A percentile compares a stretch with the other conserved stretches of the same genome.
Evolutionary conservation across 2,113 vertebrate genomes (phyloP).

Genomic region (Oophaga pumilio): DNA sequence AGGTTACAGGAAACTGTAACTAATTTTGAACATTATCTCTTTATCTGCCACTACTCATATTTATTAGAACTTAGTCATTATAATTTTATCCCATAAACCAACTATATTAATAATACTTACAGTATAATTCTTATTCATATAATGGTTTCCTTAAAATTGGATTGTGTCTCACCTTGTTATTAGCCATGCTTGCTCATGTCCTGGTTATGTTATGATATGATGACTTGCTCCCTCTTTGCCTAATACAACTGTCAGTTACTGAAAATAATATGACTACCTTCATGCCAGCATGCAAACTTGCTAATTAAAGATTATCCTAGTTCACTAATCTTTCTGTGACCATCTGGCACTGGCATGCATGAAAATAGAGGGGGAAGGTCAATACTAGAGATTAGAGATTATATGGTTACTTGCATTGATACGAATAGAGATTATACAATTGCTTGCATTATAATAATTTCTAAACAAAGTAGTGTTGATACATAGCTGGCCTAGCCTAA

Average conservation of each 20-base stretch:
- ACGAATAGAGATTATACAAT: no score
- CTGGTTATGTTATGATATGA: not conserved
- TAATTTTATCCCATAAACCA: no score
- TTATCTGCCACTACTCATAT: no score
- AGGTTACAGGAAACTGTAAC: not conserved
- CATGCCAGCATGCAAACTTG: conserved; percentile 17
- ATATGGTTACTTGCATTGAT: no score
- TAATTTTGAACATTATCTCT: not conserved
- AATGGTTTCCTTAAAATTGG: not conserved
- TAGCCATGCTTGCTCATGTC: conserved; percentile 8
- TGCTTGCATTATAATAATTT: no score
- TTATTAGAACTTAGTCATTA: no score
- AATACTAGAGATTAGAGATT: no score
- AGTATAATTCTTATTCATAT: not conserved
- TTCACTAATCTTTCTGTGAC: conserved; percentile 38
- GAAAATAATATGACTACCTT: not conserved
- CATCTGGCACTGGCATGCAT: conserved; percentile 18
- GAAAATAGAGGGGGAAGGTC: not conserved
- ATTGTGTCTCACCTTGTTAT: conserved; percentile 31
- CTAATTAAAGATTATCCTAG: conserved; percentile 47
- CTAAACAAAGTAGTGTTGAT: no score
- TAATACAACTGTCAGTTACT: not conserved
- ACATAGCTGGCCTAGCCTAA: no score
- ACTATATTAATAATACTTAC: no score
- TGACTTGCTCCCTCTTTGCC: not conserved